A percentile compares a stretch with the other conserved stretches of the same genome.
Evolutionary conservation across 2,797 vertebrate genomes (phyloP).

Genomic region (Taeniopygia guttata): DNA sequence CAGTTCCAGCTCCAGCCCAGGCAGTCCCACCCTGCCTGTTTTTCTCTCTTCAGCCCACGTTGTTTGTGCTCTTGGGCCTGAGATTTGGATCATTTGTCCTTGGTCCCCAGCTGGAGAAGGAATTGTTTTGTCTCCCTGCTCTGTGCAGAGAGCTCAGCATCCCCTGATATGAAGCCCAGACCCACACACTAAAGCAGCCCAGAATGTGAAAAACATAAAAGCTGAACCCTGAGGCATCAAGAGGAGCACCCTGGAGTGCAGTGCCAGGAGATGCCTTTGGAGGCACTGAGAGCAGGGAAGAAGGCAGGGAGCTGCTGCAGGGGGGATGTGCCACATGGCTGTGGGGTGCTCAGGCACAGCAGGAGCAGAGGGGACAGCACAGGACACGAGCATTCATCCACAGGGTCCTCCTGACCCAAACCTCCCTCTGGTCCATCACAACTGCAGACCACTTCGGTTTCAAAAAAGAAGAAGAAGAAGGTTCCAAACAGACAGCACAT

Average conservation of each 20-base stretch:
- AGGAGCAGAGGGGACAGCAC: neutral
- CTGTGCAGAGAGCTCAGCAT: neutral
- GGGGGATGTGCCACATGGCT: neutral
- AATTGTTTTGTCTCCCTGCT: neutral
- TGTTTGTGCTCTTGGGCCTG: neutral
- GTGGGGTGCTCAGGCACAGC: neutral
- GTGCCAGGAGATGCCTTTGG: neutral
- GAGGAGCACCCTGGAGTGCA: neutral
- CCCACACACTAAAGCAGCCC: neutral
- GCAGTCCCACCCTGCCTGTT: neutral
- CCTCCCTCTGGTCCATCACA: neutral
- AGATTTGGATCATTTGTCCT: neutral
- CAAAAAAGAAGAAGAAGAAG: neutral
- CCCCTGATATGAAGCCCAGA: neutral
- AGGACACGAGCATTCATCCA: accelerated
- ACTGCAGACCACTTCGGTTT: neutral
- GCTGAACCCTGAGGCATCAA: neutral
- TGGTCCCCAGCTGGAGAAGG: neutral
- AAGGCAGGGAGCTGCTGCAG: neutral
- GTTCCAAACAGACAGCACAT: neutral
- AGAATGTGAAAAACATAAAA: neutral
- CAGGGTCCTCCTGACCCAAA: neutral
- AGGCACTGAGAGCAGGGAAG: neutral
- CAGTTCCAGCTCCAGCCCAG: accelerated
- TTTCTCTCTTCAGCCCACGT: neutral